Evolutionary conservation across 2,113 vertebrate species (phyloP).

Genomic region (Phoxinus phoxinus): DNA sequence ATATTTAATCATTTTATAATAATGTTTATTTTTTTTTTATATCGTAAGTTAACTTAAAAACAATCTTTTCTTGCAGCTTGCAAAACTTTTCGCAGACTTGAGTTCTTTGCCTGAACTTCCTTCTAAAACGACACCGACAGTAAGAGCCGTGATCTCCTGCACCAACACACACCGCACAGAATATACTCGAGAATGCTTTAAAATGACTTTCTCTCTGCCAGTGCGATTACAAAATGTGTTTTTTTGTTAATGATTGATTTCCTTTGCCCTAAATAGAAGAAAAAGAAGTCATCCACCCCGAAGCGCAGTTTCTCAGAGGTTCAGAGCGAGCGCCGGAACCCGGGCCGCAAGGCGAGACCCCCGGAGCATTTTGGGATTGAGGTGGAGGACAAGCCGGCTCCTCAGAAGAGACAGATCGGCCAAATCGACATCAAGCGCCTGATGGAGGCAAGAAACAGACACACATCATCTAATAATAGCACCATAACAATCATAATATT

Average conservation of each 20-base stretch:
- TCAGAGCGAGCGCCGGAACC: slow-evolving; percentile 85
- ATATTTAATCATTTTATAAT: background rate
- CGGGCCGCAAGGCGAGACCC: slow-evolving; percentile 89
- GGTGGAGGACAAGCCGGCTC: slow-evolving; percentile 66
- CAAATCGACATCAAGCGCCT: slow-evolving; percentile 78
- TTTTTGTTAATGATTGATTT: background rate
- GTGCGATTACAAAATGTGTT: background rate
- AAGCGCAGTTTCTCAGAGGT: slow-evolving; percentile 78
- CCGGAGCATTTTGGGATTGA: slow-evolving; percentile 92
- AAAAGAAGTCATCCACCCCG: slow-evolving; percentile 71
- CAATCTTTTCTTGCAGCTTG: slow-evolving; percentile 79
- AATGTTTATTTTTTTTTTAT: background rate
- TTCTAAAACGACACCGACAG: slow-evolving; percentile 76
- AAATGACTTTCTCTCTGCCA: background rate
- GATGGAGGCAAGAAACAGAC: slow-evolving; percentile 72
- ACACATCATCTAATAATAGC: background rate
- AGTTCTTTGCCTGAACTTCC: slow-evolving; percentile 85
- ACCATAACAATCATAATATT: background rate
- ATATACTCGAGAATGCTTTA: background rate
- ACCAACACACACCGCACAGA: background rate
- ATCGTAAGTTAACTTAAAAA: background rate
- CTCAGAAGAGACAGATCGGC: slow-evolving; percentile 63
- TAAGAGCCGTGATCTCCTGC: slow-evolving; percentile 70
- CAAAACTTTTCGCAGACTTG: slow-evolving; percentile 90
- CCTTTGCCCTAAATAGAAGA: slow-evolving; percentile 69